Base-by-base conservation (phyloP, 2,113 vertebrate species). In the Alethe castanea region DNA sequence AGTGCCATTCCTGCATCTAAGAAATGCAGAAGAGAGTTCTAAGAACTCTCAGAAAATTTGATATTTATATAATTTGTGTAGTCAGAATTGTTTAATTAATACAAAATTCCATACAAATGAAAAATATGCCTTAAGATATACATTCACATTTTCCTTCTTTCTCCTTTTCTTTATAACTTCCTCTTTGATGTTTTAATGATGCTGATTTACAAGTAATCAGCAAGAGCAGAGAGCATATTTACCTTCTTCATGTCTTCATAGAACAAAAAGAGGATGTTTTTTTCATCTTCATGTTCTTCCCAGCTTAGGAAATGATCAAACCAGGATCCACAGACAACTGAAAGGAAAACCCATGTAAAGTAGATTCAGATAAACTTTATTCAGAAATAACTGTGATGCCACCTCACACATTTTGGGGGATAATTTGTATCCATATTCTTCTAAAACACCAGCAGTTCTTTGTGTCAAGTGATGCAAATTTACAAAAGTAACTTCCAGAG, bases 201-300 rank as follows among this genome's bases (percentile, higher is more conserved):
- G 31, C 38, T 73, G 26, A 81, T 86, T 86, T 84, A 57, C 29
- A 88, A 71, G 33, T 42, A 66, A 69, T 50, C 56, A 78, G 35
- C 26, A 59, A 65, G 38, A 76, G 61, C 42, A 81, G 48, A 78
- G 45, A 67, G 23, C 16, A 14, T n/a, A 47, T 91, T 97, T 97
- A 98, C 97, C 96, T 97, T 97, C 70, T 98, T 98, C 98, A 98
- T 98, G 77, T 98, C 97, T 96, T 98, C 98, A 2, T 97, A 98
- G 89, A 97, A 98, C 52, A 98, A 59, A 92, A 98, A 97, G 14
- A 98, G 83, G 64, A 97, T 80, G 28, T 97, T 97, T 60, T 95
- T 91, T 14, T 98, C 96, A 53, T 90, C 92, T 81, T 88, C 77
- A 19, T 98, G 97, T 44, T 96, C 77, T 92, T 97, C 97, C 98